These are phyloP conservation scores for Pogonomyrmex californicus DNA, from an alignment of 1,140 invertebrate genomes.

Conservation along the genomic window DNA sequence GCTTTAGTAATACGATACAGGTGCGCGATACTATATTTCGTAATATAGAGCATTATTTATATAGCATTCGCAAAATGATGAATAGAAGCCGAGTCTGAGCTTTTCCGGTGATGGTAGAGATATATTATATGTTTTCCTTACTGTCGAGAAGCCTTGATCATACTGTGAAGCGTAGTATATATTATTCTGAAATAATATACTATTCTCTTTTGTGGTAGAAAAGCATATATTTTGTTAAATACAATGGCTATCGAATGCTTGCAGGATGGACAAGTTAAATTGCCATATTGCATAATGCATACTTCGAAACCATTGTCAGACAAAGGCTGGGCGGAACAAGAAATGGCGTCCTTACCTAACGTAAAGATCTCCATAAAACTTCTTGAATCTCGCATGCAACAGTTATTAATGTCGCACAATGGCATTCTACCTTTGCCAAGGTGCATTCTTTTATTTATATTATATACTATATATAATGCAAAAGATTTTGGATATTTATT, in stretches of 20 bases:
- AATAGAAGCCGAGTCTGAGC: slow-evolving; percentile 78
- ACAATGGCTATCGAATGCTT: slow-evolving; percentile 63
- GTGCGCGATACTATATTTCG: slow-evolving; percentile 73
- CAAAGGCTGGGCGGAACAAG: slow-evolving; percentile 92
- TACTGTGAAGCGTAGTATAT: slow-evolving; percentile 78
- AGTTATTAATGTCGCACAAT: slow-evolving; percentile 90
- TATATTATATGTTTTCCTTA: slow-evolving; percentile 74
- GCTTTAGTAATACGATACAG: slow-evolving; percentile 82
- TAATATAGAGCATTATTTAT: slow-evolving; percentile 1
- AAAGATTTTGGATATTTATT: background rate
- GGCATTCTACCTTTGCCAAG: slow-evolving; percentile 91
- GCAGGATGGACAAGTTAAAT: slow-evolving; percentile 86
- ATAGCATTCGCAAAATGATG: slow-evolving; percentile 68
- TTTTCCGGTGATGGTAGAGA: slow-evolving; percentile 79
- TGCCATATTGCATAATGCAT: slow-evolving; percentile 90
- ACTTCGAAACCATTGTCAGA: slow-evolving; percentile 87
- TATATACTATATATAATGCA: background rate
- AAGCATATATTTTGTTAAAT: background rate
- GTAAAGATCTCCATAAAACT: slow-evolving; percentile 90
- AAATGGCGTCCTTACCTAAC: slow-evolving; percentile 91
- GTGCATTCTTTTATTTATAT: slow-evolving; percentile 81
- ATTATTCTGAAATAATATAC: slow-evolving; percentile 45
- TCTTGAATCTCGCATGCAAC: slow-evolving; percentile 89
- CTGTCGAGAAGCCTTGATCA: slow-evolving; percentile 79
- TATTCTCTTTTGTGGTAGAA: background rate